Conservation (phyloP, 2,113 vertebrate genomes). For the Neolamprologus fasciatus region DNA sequence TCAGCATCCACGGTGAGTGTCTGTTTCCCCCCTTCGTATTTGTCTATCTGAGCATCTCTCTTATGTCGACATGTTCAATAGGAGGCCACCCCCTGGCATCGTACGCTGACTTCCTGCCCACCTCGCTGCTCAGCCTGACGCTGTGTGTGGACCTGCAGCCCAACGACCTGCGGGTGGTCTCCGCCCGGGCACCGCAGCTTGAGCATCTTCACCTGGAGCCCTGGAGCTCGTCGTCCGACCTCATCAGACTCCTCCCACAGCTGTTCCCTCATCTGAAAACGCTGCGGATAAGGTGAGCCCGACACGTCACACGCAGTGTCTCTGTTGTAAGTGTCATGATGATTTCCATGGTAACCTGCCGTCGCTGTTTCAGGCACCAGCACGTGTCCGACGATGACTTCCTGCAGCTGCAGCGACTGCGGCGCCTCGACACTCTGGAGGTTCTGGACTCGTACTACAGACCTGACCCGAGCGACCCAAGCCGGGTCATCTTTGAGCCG, state of each 20-base stretch:
- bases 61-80: not conserved
- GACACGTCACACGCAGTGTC: not conserved
- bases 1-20: constrained; percentile 25
- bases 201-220: constrained; percentile 49
- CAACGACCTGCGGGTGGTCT: constrained; percentile 22
- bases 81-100: constrained; percentile 37
- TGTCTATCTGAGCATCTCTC: not conserved
- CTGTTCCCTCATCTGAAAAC: constrained; percentile 37
- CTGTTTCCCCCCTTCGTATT: not conserved
- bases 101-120: constrained; percentile 18
- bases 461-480: not conserved
- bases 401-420: constrained; percentile 5
- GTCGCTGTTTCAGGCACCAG: constrained; percentile 10
- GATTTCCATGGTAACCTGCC: not conserved
- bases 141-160: constrained; percentile 37
- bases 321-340: not conserved
- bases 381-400: constrained; percentile 20
- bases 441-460: constrained; percentile 33
- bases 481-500: not conserved
- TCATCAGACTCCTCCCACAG: constrained; percentile 25
- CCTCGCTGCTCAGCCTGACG: constrained; percentile 28
- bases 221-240: constrained; percentile 25
- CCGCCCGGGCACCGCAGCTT: not conserved
- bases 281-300: constrained; percentile 26
- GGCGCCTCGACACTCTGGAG: not conserved